A percentile compares a stretch with the other conserved stretches of the same genome.
These are phyloP conservation scores for Cheilosia variabilis DNA, from an alignment of 2,888 invertebrate species.

Conservation along the genomic window DNA sequence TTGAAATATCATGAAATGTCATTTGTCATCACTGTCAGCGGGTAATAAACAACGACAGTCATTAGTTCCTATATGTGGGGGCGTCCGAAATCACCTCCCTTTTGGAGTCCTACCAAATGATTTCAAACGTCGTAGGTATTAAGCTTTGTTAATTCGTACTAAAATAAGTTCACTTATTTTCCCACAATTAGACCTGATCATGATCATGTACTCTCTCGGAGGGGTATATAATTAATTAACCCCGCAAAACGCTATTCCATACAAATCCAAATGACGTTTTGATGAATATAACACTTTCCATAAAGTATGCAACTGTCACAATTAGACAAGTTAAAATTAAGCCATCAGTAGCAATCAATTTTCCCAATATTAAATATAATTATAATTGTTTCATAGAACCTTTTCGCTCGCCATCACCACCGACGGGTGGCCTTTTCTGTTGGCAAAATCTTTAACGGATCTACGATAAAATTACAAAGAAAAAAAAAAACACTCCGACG, in stretches of 20 bases:
- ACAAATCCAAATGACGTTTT: background rate
- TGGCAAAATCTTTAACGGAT: constrained; percentile 21
- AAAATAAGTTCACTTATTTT: constrained; percentile 25
- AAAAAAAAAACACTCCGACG: background rate
- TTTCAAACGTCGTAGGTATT: constrained; percentile 21
- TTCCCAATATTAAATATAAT: constrained; percentile 29
- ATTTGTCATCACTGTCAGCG: too few species aligned
- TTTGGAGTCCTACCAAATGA: constrained; percentile 7
- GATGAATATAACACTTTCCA: background rate
- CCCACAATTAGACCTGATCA: background rate
- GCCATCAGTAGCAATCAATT: constrained; percentile 15
- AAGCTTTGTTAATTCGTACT: constrained; percentile 11
- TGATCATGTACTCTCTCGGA: too few species aligned
- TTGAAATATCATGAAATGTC: too few species aligned
- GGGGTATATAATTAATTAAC: too few species aligned
- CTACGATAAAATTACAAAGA: background rate
- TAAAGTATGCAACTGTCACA: background rate
- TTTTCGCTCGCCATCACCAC: background rate
- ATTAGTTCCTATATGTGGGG: too few species aligned
- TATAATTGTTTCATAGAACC: constrained; percentile 28
- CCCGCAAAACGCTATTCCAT: background rate
- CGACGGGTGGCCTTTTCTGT: background rate
- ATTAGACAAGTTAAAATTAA: constrained; percentile 3
- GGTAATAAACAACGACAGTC: too few species aligned
- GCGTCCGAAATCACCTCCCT: background rate